These are phyloP conservation scores for Lophius piscatorius DNA, from an alignment of 2,113 vertebrate species.

Conservation along the genomic window DNA sequence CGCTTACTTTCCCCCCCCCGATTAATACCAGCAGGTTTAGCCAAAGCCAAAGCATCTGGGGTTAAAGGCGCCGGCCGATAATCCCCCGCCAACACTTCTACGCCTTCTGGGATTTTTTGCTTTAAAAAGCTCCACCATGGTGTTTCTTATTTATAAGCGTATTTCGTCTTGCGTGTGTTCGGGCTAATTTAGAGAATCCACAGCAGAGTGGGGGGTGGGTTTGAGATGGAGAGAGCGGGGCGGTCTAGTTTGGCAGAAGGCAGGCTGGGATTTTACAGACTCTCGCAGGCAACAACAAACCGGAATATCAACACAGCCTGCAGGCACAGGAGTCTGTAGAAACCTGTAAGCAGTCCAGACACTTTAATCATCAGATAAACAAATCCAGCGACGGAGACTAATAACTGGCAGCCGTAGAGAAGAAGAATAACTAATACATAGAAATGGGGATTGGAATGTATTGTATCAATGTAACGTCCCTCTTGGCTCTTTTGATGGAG, in stretches of 20 bases:
- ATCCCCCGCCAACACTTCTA: too few species aligned
- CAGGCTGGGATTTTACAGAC: conserved; percentile 8
- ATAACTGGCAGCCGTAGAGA: conserved; percentile 6
- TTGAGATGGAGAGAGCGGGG: not conserved
- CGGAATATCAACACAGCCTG: conserved; percentile 13
- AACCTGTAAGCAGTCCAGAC: conserved; percentile 15
- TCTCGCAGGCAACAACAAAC: conserved; percentile 12
- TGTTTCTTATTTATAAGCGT: too few species aligned
- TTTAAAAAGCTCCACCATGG: too few species aligned
- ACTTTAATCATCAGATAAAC: conserved; percentile 26
- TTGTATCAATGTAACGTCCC: too few species aligned
- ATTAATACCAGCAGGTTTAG: too few species aligned
- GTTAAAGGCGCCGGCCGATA: too few species aligned
- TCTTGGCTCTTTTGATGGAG: too few species aligned
- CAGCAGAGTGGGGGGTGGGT: not conserved
- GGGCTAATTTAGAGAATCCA: not conserved
- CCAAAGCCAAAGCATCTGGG: too few species aligned
- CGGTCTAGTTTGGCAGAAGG: conserved; percentile 16
- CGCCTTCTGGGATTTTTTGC: too few species aligned
- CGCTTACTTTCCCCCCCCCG: too few species aligned
- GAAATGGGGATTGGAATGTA: not conserved
- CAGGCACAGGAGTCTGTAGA: conserved; percentile 7
- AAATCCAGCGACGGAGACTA: conserved; percentile 4
- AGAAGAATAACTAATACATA: too few species aligned
- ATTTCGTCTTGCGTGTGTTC: too few species aligned